Evolutionary conservation across 2,113 vertebrate genomes (phyloP).

Genomic region (Agelaius phoeniceus): DNA sequence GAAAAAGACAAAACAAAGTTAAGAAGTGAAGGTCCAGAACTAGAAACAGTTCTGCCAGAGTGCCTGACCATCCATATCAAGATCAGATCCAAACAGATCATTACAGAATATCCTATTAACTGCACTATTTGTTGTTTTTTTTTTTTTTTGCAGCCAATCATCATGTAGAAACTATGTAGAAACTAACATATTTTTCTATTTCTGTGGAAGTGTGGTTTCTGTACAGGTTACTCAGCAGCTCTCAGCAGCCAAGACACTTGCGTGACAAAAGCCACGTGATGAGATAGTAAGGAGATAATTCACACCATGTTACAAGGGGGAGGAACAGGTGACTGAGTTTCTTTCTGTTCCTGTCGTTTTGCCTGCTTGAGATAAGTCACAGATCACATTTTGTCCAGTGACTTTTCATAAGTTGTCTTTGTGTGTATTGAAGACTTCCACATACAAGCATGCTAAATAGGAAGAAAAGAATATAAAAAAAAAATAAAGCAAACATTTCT

Average conservation of each 20-base stretch:
- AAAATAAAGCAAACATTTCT: not conserved
- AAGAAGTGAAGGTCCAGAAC: not conserved
- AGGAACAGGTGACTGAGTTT: not conserved
- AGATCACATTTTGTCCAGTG: not conserved
- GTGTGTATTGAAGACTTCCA: not conserved
- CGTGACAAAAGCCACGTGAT: not conserved
- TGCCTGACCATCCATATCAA: not conserved
- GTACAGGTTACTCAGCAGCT: not conserved
- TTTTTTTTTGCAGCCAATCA: not conserved
- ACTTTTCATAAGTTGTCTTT: not conserved
- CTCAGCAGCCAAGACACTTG: not conserved
- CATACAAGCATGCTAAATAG: not conserved
- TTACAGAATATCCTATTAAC: not conserved
- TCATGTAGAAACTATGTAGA: not conserved
- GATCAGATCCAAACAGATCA: not conserved
- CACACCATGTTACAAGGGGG: not conserved
- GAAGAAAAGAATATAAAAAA: not conserved
- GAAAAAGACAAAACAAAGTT: not conserved
- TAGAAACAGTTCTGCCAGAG: not conserved
- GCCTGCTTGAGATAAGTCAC: not conserved
- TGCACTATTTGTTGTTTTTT: too few species aligned
- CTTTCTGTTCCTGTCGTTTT: not conserved
- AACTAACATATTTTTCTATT: not conserved
- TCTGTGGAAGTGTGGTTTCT: not conserved
- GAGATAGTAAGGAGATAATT: constrained; percentile 4